Evolutionary conservation across 2,113 vertebrate species (phyloP).

Genomic region (Phaethornis superciliosus): DNA sequence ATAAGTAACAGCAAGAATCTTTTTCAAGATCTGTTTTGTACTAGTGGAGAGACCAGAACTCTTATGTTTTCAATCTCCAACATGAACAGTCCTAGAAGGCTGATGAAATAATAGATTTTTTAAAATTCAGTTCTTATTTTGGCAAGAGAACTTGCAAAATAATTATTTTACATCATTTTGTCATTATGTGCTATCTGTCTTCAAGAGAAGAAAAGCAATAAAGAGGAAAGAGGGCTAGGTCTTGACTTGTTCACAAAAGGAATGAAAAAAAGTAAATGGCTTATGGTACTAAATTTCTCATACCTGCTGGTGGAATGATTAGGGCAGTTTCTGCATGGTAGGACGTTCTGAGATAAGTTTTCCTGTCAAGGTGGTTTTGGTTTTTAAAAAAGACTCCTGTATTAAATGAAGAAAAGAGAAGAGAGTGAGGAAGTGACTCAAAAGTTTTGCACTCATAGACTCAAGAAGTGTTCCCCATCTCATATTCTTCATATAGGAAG

Average conservation of each 20-base stretch:
- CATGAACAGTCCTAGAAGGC: neutral
- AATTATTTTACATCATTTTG: neutral
- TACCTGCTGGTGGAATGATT: neutral
- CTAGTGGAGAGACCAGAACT: neutral
- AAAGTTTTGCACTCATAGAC: neutral
- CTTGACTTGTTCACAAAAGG: neutral
- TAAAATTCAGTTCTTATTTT: neutral
- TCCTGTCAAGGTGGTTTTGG: neutral
- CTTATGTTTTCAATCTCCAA: neutral
- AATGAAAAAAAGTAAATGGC: neutral
- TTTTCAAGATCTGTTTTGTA: neutral
- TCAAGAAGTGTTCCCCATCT: no score
- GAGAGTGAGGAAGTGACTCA: neutral
- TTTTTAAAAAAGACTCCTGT: neutral
- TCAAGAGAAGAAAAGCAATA: neutral
- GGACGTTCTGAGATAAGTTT: neutral
- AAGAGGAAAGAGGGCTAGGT: neutral
- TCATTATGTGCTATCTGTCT: neutral
- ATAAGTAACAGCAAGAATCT: neutral
- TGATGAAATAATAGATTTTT: neutral
- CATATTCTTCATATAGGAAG: neutral
- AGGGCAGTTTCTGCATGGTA: conserved; percentile 7
- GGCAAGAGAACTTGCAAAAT: neutral
- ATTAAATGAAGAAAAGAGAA: neutral
- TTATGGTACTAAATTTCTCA: neutral